Conservation (phyloP, 2,797 vertebrate species). For the Eurystomus glaucurus region DNA sequence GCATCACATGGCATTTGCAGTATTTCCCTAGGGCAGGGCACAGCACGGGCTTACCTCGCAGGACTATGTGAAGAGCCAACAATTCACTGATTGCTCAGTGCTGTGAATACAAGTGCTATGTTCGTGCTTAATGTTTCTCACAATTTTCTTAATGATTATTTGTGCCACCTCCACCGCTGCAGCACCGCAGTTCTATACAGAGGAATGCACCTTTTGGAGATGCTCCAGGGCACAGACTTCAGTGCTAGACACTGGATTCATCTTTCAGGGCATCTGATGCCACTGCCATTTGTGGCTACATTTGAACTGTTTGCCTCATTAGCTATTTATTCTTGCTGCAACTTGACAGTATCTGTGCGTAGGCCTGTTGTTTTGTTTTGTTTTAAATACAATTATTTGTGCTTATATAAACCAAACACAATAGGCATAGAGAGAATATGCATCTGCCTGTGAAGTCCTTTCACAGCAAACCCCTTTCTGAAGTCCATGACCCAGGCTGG, state of each 20-base stretch:
- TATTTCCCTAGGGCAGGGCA: constrained; percentile 4
- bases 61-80: constrained; percentile 24
- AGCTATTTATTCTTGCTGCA: neutral
- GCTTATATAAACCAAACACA: neutral
- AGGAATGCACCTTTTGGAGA: neutral
- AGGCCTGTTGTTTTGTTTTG: neutral
- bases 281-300: neutral
- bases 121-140: neutral
- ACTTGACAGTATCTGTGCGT: neutral
- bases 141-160: neutral
- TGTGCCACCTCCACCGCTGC: neutral
- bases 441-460: neutral
- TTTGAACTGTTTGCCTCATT: neutral
- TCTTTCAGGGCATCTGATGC: neutral
- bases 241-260: neutral
- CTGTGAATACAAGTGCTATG: neutral
- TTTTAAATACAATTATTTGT: neutral
- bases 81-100: constrained; percentile 26
- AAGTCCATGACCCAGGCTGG: neutral
- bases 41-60: neutral
- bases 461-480: neutral
- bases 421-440: neutral
- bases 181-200: neutral
- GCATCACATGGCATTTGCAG: constrained; percentile 56
- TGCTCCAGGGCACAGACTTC: neutral